Evolutionary conservation across 2,113 vertebrate genomes (phyloP).

Genomic region (Taurulus bubalis): DNA sequence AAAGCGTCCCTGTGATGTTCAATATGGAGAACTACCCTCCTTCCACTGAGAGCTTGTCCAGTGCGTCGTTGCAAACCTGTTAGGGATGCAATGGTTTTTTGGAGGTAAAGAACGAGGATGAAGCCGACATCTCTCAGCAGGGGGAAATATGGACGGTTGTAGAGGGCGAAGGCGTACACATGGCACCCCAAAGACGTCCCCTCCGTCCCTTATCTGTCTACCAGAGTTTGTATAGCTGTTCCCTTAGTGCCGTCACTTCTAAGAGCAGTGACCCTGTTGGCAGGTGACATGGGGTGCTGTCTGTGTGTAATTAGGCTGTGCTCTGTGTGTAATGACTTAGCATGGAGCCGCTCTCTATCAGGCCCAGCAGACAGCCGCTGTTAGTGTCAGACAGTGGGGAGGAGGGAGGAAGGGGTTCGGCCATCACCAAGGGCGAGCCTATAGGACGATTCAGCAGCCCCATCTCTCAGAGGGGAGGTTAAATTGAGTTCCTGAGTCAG

Average conservation of each 20-base stretch:
- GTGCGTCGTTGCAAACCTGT: constrained; percentile 50
- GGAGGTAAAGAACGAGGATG: background rate
- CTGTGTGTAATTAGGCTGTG: constrained; percentile 73
- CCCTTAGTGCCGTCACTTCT: constrained; percentile 57
- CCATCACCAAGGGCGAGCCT: constrained; percentile 69
- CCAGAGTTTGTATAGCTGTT: constrained; percentile 43
- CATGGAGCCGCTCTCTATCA: constrained; percentile 71
- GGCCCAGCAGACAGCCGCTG: constrained; percentile 59
- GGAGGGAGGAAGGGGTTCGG: constrained; percentile 34
- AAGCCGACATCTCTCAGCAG: constrained; percentile 7
- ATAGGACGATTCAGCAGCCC: constrained; percentile 55
- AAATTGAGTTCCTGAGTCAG: constrained; percentile 77
- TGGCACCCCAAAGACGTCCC: constrained; percentile 19
- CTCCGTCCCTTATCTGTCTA: constrained; percentile 52
- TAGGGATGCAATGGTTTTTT: background rate
- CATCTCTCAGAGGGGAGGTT: constrained; percentile 63
- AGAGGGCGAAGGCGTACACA: constrained; percentile 25
- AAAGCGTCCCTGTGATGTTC: constrained; percentile 71
- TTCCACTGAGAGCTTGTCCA: constrained; percentile 60
- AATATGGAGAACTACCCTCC: constrained; percentile 65
- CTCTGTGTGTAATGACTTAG: constrained; percentile 74
- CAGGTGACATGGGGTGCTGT: constrained; percentile 65
- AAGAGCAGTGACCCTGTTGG: constrained; percentile 70
- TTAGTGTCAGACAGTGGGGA: constrained; percentile 33
- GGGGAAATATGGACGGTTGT: constrained; percentile 22